Base-by-base conservation (phyloP, 2,888 invertebrate species). In the Polyploca ridens region DNA sequence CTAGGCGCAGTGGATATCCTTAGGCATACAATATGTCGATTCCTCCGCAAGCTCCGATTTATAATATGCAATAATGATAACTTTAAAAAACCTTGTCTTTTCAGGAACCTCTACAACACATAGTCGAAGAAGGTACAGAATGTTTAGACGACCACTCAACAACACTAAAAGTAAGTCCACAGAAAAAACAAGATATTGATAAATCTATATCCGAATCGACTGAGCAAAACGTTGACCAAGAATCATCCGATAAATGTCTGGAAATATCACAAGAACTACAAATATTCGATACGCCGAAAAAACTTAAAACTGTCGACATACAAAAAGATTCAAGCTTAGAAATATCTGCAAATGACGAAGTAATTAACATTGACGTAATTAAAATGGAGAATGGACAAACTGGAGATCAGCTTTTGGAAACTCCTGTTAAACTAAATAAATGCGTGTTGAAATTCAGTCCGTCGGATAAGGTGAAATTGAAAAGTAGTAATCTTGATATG, bases 311-410 rank as follows among this genome's bases (percentile, higher is more conserved):
- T 0, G 76, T 89, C 0, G 83, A 87, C 4, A 84, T 87, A 0
- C 69, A 83, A 63, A 84, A 84, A 38, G 82, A 89, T 65, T 85
- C 88, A 0, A 86, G 86, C 8, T 69, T 91, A 71, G 91, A 91
- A 76, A 90, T 91, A 68, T 90, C 87, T 0, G 83, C 82, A 59
- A 78, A 85, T 3, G 76, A 90, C 5, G 77, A 90, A 69, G 64
- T 77, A 0, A 72, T 90, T 0, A 89, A 84, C 10, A 86, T 90
- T 0, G 82, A 88, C 38, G 70, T 90, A 0, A 70, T 85, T 0
- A 79, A 86, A 78, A 70, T 85, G 0, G 70, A 77, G 13, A 76
- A 76, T 5, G 33, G 46, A 0, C 58, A 69, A 8, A 74, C 70
- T 0, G 35, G 41, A 0, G 64, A 71, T 5, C 65, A 67, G 6